These are phyloP conservation scores for Netelia virgata DNA, from an alignment of 2,888 invertebrate genomes.

Conservation along the genomic window DNA sequence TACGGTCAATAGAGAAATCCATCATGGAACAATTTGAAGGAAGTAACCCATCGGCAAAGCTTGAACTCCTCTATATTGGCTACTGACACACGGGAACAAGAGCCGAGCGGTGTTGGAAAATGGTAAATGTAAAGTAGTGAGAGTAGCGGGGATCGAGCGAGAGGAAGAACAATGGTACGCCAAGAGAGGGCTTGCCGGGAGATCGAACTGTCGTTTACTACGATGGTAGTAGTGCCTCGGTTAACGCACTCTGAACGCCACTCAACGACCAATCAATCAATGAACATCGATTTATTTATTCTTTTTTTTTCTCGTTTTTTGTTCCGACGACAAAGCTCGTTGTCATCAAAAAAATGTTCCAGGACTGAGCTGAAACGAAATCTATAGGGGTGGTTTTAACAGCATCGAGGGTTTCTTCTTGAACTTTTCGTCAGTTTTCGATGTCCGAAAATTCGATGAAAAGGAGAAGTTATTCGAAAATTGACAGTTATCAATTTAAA, in stretches of 20 bases:
- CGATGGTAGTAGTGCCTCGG: slow-evolving; percentile 50
- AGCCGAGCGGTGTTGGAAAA: slow-evolving; percentile 35
- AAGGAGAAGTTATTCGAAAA: no score
- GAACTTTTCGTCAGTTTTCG: no score
- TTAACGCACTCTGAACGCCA: slow-evolving; percentile 57
- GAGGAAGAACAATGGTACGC: slow-evolving; percentile 57
- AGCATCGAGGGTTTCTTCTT: no score
- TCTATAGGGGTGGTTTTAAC: no score
- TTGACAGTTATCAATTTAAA: no score
- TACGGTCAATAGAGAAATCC: slow-evolving; percentile 65
- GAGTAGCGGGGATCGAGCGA: slow-evolving; percentile 53
- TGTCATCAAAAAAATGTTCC: no score
- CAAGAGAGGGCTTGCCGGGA: slow-evolving; percentile 41
- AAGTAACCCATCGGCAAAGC: slow-evolving; percentile 30
- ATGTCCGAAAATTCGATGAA: no score
- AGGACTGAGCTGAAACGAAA: no score
- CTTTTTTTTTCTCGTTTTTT: not conserved
- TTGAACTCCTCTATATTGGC: slow-evolving; percentile 31
- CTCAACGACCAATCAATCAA: slow-evolving; percentile 64
- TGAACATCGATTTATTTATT: slow-evolving; percentile 50
- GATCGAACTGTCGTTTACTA: slow-evolving; percentile 33
- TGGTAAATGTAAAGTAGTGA: slow-evolving; percentile 57
- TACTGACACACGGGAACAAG: slow-evolving; percentile 35
- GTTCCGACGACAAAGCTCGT: slow-evolving; percentile 13
- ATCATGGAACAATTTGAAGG: slow-evolving; percentile 63